phyloP scores from a whole-genome alignment of 2,113 vertebrate genomes.

The Cichladusa arquata region DNA sequence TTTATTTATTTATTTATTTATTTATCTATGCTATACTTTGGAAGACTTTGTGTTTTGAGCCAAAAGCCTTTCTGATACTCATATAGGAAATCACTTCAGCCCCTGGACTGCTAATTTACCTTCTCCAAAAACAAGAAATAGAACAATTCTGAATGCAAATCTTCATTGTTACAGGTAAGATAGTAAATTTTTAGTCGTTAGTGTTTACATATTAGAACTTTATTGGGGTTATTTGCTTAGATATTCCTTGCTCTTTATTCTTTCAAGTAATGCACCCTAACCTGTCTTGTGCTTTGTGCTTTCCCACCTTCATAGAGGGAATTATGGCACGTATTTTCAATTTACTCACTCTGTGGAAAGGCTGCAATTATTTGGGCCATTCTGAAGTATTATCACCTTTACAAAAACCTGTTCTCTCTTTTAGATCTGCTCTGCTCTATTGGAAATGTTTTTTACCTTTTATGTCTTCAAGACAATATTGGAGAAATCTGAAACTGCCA shows the following conservation, averaged over 20 bases:
- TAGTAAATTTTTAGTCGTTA: background rate
- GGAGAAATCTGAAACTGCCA: background rate
- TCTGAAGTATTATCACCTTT: background rate
- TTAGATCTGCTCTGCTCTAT: background rate
- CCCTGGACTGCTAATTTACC: fast-evolving
- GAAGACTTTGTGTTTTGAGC: background rate
- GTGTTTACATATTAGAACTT: background rate
- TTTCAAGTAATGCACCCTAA: background rate
- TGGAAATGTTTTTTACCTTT: background rate
- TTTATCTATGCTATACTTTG: background rate
- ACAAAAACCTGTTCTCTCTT: background rate
- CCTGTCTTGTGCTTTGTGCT: background rate
- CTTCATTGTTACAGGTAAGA: background rate
- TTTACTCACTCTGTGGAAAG: background rate
- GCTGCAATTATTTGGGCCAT: background rate
- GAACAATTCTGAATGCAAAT: background rate
- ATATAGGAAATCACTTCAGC: background rate
- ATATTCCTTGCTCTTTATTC: background rate
- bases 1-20: too few species aligned
- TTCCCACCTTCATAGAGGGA: fast-evolving
- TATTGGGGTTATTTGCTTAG: background rate
- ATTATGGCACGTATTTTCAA: background rate
- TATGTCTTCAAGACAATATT: background rate
- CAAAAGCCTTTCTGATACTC: background rate
- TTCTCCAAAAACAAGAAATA: background rate